phyloP scores from a whole-genome alignment of 2,113 vertebrate species.

The Ascaphus truei region DNA sequence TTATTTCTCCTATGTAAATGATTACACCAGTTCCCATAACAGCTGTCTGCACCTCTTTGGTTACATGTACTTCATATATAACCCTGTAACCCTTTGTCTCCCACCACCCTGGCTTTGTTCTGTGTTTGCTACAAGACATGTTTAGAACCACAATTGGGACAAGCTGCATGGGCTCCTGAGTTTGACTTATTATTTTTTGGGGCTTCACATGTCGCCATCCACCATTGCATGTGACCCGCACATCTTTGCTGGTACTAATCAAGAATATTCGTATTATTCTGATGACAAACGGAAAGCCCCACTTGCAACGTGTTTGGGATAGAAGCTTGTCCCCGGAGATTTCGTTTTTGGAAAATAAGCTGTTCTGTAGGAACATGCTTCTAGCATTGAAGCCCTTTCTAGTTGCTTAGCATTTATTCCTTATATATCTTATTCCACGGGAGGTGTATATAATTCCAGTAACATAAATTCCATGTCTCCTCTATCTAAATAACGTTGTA shows the following conservation, averaged over 20 bases:
- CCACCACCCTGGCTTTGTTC: slow-evolving; percentile 42
- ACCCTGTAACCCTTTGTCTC: slow-evolving; percentile 40
- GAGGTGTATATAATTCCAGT: too few species aligned
- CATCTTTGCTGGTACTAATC: slow-evolving; percentile 37
- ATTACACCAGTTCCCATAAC: slow-evolving; percentile 41
- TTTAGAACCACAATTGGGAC: slow-evolving; percentile 46
- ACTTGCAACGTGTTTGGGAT: neutral
- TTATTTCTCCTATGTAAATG: slow-evolving; percentile 16
- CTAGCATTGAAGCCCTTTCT: neutral
- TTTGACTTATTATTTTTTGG: slow-evolving; percentile 49
- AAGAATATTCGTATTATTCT: neutral
- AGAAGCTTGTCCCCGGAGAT: slow-evolving; percentile 8
- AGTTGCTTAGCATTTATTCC: neutral
- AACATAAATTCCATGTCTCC: too few species aligned
- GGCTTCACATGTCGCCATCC: slow-evolving; percentile 45
- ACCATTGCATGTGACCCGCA: slow-evolving; percentile 38
- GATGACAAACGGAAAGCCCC: neutral
- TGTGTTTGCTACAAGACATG: slow-evolving; percentile 52
- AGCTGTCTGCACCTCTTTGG: slow-evolving; percentile 41
- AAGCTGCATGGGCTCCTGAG: slow-evolving; percentile 58
- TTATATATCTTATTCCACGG: neutral
- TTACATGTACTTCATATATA: slow-evolving; percentile 41
- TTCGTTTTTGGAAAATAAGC: slow-evolving; percentile 35
- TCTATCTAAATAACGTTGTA: too few species aligned
- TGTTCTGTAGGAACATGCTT: neutral